phyloP scores from a whole-genome alignment of 2,113 vertebrate genomes.

The Macroglossus sobrinus region DNA sequence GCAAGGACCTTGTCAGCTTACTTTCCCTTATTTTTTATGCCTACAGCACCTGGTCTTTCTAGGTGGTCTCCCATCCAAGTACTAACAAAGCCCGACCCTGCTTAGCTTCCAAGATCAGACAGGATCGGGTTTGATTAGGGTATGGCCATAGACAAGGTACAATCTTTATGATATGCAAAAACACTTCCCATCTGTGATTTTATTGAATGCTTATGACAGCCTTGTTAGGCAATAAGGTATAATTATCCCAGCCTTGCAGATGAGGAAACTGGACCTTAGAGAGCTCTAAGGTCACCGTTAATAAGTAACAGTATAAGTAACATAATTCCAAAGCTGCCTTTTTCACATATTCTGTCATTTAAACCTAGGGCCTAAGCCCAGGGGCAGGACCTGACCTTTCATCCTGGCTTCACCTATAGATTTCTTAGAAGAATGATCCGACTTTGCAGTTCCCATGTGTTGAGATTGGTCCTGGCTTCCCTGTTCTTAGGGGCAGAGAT shows the following conservation, averaged over 20 bases:
- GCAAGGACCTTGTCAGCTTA: too few relatives aligned
- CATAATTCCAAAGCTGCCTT: neutral
- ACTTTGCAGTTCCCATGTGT: neutral
- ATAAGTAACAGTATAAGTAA: neutral
- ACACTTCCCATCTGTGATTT: neutral
- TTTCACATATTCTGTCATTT: slow-evolving; percentile 16
- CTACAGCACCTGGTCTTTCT: too few relatives aligned
- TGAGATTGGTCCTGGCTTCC: neutral
- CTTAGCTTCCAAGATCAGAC: too few relatives aligned
- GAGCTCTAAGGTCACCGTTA: neutral
- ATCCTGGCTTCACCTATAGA: slow-evolving; percentile 4
- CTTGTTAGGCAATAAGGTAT: slow-evolving; percentile 2
- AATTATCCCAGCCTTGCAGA: slow-evolving; percentile 9
- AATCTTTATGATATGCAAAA: neutral
- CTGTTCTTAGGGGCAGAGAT: neutral
- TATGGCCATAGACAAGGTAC: too few relatives aligned
- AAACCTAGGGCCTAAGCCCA: neutral
- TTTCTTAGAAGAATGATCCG: neutral
- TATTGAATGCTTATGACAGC: neutral
- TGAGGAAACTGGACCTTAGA: neutral
- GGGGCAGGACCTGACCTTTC: neutral
- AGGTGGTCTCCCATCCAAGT: too few relatives aligned
- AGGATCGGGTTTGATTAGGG: too few relatives aligned
- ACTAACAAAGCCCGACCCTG: too few relatives aligned
- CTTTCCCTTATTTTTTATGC: too few relatives aligned